Conservation (phyloP, 2,797 vertebrate species). For the Choloepus didactylus region DNA sequence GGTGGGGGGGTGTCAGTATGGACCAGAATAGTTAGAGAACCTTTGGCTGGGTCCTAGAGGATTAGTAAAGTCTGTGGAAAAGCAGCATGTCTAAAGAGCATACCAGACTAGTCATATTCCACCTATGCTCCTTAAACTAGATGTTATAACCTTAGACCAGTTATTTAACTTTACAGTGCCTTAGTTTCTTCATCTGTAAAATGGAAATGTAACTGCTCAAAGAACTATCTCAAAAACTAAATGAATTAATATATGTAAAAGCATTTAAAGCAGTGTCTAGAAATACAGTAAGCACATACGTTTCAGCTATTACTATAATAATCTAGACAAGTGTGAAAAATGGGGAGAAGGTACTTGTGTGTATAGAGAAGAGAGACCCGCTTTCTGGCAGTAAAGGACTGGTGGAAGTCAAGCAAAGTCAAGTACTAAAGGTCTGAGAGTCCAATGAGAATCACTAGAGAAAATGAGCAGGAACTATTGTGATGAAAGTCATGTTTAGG, state of each 20-base stretch:
- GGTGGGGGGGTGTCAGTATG: not conserved
- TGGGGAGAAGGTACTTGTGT: not conserved
- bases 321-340: not conserved
- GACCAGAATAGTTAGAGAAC: not conserved
- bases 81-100: not conserved
- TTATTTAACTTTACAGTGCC: not conserved
- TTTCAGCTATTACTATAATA: constrained; percentile 40
- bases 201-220: constrained; percentile 41
- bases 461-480: not conserved
- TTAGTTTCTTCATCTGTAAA: constrained; percentile 38
- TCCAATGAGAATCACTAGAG: not conserved
- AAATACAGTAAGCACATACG: not conserved
- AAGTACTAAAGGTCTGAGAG: not conserved
- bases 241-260: not conserved
- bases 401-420: not conserved
- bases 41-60: not conserved
- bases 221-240: not conserved
- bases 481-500: not conserved
- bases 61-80: not conserved
- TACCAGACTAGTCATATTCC: not conserved
- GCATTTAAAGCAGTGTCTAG: not conserved
- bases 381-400: not conserved
- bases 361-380: not conserved
- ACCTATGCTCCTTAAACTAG: not conserved
- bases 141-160: not conserved